phyloP scores from a whole-genome alignment of 2,113 vertebrate species.

The Marcusenius ussheri region DNA sequence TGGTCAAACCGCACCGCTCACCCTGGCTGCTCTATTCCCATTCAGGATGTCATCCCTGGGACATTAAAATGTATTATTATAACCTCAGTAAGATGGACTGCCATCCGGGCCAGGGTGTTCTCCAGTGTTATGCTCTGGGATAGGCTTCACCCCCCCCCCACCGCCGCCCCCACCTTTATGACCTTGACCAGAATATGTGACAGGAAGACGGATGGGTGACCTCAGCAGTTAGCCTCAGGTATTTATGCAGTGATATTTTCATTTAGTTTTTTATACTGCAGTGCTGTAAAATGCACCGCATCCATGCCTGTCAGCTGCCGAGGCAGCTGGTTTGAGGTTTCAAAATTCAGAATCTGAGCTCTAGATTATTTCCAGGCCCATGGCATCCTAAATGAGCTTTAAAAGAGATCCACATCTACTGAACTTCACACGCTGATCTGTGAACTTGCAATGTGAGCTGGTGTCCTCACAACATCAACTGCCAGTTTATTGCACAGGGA shows the following conservation, averaged over 20 bases:
- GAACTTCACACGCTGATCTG: background rate
- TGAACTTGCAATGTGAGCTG: background rate
- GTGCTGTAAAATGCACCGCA: background rate
- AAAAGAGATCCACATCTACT: background rate
- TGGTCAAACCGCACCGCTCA: background rate
- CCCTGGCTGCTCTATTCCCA: background rate
- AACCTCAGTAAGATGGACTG: background rate
- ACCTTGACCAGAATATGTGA: background rate
- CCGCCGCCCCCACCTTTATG: background rate
- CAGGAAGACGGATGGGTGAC: background rate
- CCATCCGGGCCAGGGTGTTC: background rate
- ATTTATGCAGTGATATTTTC: background rate
- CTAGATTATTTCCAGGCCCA: background rate
- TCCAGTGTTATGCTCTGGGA: background rate
- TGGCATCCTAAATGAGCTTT: background rate
- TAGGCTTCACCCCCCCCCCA: background rate
- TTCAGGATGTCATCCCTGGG: background rate
- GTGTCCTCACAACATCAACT: background rate
- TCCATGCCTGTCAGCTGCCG: background rate
- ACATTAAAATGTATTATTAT: background rate
- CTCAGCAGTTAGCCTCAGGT: background rate
- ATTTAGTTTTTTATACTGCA: background rate
- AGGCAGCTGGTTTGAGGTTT: background rate
- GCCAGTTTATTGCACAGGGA: background rate
- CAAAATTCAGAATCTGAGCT: background rate